phyloP scores from a whole-genome alignment of 1,140 invertebrate genomes.

The Nymphalis io region DNA sequence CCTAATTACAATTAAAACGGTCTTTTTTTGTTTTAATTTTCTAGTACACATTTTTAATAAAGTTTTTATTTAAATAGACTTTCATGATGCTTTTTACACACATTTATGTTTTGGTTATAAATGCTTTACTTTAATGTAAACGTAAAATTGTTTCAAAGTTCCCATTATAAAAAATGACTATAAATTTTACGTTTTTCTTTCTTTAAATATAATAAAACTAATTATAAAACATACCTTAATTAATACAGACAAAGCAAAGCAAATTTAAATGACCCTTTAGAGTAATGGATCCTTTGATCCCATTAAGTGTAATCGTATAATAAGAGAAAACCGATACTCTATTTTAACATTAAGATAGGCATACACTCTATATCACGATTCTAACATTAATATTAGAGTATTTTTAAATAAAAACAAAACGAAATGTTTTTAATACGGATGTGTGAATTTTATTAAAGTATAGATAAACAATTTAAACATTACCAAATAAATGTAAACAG shows the following conservation, averaged over 20 bases:
- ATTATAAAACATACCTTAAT: not conserved
- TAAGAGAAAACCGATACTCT: too few species aligned
- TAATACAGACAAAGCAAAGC: not conserved
- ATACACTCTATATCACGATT: too few species aligned
- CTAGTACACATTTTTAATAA: not conserved
- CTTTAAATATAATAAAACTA: not conserved
- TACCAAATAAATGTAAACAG: slow-evolving; percentile 14
- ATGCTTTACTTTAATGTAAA: too few species aligned
- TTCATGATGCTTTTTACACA: too few species aligned
- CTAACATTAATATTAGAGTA: too few species aligned
- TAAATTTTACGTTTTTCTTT: not conserved
- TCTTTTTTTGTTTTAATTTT: slow-evolving; percentile 1
- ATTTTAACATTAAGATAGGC: not conserved
- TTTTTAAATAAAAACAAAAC: too few species aligned
- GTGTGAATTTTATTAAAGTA: not conserved
- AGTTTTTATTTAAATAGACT: too few species aligned
- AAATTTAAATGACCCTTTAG: not conserved
- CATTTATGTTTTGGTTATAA: too few species aligned
- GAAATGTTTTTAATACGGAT: too few species aligned
- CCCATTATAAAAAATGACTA: too few species aligned
- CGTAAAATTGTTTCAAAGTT: too few species aligned
- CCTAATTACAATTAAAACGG: slow-evolving; percentile 25
- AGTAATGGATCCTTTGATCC: not conserved
- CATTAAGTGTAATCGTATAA: too few species aligned
- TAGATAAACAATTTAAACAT: slow-evolving; percentile 9